phyloP scores from a whole-genome alignment of 2,888 invertebrate genomes.

The Teleogryllus oceanicus region DNA sequence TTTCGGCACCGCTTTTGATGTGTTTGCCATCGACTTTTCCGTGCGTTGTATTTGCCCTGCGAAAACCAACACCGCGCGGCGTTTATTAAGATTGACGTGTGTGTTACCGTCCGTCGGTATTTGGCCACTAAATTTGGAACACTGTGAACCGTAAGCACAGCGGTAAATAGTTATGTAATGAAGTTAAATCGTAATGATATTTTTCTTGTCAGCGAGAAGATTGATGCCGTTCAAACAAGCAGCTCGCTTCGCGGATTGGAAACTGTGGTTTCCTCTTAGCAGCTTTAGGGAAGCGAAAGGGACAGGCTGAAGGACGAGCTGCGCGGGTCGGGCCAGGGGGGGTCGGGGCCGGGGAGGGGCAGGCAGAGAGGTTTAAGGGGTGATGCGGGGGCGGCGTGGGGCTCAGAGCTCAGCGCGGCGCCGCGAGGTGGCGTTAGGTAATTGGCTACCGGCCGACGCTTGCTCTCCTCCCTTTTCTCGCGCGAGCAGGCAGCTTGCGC shows the following conservation, averaged over 20 bases:
- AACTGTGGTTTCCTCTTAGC: not conserved
- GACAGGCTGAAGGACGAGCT: not conserved
- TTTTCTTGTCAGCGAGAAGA: conserved; percentile 3
- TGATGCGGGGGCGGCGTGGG: not conserved
- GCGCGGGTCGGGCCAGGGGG: not conserved
- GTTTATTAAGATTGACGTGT: too few species aligned
- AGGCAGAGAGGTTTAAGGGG: not conserved
- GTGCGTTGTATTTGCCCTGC: too few species aligned
- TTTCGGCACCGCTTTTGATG: too few species aligned
- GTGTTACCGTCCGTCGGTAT: too few species aligned
- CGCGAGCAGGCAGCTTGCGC: not conserved
- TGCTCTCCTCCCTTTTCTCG: not conserved
- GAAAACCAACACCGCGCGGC: too few species aligned
- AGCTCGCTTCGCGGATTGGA: not conserved
- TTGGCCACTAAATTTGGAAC: not conserved
- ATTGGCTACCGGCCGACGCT: not conserved
- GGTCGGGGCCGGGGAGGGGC: not conserved
- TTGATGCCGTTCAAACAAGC: conserved; percentile 8
- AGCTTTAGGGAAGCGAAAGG: not conserved
- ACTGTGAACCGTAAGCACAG: not conserved
- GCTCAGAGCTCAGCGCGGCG: not conserved
- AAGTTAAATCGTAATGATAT: not conserved
- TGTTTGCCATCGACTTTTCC: too few species aligned
- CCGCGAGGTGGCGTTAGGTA: not conserved
- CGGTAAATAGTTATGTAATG: not conserved